Conservation (phyloP, 1,140 invertebrate genomes). For the Penaeus indicus region DNA sequence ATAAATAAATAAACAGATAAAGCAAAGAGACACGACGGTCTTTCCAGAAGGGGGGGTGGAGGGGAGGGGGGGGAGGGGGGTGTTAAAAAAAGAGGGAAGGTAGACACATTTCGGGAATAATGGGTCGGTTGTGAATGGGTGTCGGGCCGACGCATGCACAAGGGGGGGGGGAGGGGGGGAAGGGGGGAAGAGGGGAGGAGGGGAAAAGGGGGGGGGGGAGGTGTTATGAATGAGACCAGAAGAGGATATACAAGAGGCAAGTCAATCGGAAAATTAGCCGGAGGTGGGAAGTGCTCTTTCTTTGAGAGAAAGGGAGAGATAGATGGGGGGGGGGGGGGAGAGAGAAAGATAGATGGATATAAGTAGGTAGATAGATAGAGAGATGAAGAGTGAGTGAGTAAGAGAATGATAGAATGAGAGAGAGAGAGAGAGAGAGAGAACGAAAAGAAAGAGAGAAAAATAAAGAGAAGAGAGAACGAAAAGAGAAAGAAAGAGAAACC, state of each 20-base stretch:
- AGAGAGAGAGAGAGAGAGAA: neutral
- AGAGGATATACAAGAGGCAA: too few relatives aligned
- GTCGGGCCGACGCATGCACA: too few relatives aligned
- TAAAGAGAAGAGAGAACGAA: neutral
- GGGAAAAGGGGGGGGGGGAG: neutral
- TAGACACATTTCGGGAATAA: too few relatives aligned
- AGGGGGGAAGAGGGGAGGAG: neutral
- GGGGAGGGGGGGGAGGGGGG: slow-evolving; percentile 3
- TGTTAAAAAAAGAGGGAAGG: neutral
- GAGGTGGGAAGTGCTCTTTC: too few relatives aligned
- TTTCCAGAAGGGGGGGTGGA: neutral
- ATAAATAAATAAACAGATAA: too few relatives aligned
- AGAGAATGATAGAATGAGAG: neutral
- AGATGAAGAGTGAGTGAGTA: neutral
- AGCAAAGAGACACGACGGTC: too few relatives aligned
- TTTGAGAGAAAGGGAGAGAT: too few relatives aligned
- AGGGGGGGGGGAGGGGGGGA: neutral
- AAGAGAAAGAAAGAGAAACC: neutral
- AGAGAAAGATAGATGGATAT: neutral
- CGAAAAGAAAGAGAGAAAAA: neutral
- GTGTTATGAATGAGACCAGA: neutral
- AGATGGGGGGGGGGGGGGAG: too few relatives aligned
- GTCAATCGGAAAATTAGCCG: too few relatives aligned
- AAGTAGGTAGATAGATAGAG: slow-evolving; percentile 30
- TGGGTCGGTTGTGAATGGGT: too few relatives aligned